Conservation (phyloP, 2,888 invertebrate species). For the Notodonta dromedarius region DNA sequence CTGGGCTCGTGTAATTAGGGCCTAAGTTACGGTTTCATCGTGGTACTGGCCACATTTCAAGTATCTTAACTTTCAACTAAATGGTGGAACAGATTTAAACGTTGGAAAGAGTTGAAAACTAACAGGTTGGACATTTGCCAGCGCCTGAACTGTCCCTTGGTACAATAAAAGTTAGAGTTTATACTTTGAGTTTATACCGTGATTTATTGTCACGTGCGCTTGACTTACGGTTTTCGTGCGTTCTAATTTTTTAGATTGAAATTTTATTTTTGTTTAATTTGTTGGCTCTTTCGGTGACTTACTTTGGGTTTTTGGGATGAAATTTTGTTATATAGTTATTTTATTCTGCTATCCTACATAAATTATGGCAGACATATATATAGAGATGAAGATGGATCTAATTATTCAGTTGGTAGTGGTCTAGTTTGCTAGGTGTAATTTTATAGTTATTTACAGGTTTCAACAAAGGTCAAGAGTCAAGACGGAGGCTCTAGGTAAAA, state of each 20-base stretch:
- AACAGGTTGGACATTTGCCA: constrained; percentile 35
- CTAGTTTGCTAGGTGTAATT: too few relatives aligned
- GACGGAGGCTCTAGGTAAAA: too few relatives aligned
- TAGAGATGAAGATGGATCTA: too few relatives aligned
- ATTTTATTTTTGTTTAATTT: constrained; percentile 1
- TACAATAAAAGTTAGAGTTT: constrained; percentile 31
- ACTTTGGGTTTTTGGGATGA: too few relatives aligned
- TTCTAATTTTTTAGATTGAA: background rate
- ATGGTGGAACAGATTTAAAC: constrained; percentile 42
- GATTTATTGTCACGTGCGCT: constrained; percentile 35
- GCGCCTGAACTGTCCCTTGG: constrained; percentile 34
- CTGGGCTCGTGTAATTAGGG: background rate
- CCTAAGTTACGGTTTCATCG: background rate
- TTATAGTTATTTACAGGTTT: too few relatives aligned
- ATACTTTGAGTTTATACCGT: constrained; percentile 23
- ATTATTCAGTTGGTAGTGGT: too few relatives aligned
- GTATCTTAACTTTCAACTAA: constrained; percentile 24
- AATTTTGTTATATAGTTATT: too few relatives aligned
- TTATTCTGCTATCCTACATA: too few relatives aligned
- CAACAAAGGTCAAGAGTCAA: too few relatives aligned
- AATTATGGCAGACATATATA: too few relatives aligned
- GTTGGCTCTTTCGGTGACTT: background rate
- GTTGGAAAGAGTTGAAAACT: constrained; percentile 34
- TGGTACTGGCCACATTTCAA: constrained; percentile 19
- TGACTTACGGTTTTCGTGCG: constrained; percentile 12